phyloP scores from a whole-genome alignment of 2,113 vertebrate genomes.

The Lontra canadensis region DNA sequence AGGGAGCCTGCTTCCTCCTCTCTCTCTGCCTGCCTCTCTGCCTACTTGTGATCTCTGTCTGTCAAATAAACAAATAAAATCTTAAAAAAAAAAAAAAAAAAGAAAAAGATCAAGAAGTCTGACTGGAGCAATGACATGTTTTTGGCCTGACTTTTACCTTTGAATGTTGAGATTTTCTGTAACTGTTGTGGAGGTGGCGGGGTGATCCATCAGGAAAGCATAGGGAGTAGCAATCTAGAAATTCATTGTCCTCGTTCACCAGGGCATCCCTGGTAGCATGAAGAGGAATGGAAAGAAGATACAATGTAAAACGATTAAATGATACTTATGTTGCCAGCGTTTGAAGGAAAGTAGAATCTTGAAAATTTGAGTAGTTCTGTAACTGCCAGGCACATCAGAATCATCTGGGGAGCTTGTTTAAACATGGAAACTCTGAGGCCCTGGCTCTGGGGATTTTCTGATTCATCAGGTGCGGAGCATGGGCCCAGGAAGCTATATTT shows the following conservation, averaged over 20 bases:
- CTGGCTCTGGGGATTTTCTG: background rate
- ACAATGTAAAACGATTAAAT: background rate
- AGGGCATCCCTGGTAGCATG: background rate
- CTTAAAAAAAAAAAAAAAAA: no score
- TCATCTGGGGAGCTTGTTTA: background rate
- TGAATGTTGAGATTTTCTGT: background rate
- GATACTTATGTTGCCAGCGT: background rate
- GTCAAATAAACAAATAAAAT: no score
- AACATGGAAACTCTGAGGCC: background rate
- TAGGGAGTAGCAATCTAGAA: background rate
- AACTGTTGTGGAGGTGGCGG: background rate
- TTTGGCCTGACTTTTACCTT: background rate
- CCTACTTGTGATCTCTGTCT: no score
- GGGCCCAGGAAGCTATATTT: background rate
- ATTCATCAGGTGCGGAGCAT: background rate
- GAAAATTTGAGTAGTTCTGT: background rate
- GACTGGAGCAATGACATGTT: background rate
- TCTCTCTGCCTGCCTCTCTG: no score
- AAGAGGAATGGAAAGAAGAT: background rate
- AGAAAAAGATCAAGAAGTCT: background rate
- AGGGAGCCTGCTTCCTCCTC: no score
- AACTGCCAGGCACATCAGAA: background rate
- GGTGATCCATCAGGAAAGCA: no score
- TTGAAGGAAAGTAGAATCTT: background rate
- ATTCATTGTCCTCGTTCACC: background rate